phyloP scores from a whole-genome alignment of 2,113 vertebrate species.

The Alosa alosa region DNA sequence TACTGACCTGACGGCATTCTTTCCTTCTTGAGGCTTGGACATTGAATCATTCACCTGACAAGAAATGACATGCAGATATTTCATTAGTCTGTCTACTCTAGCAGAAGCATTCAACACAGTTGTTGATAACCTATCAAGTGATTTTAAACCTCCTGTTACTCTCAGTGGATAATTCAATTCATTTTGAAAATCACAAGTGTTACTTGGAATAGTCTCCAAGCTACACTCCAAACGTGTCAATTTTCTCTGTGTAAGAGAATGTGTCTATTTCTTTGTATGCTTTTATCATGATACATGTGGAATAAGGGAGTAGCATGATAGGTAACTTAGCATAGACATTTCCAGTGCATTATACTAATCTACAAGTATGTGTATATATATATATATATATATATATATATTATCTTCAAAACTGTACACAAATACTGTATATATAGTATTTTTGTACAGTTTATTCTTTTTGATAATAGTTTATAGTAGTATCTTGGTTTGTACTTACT shows the following conservation, averaged over 20 bases:
- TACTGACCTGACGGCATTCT: constrained; percentile 76
- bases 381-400: too few species aligned
- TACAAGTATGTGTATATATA: too few species aligned
- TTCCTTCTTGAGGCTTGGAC: constrained; percentile 70
- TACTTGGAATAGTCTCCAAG: neutral
- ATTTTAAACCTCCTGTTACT: too few species aligned
- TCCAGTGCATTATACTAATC: constrained; percentile 1
- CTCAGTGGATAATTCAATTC: too few species aligned
- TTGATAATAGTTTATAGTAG: neutral
- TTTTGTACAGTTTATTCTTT: too few species aligned
- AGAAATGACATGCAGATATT: neutral
- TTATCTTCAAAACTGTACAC: too few species aligned
- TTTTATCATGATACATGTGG: neutral
- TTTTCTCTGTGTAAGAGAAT: neutral
- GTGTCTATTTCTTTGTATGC: too few species aligned
- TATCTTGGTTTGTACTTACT: neutral
- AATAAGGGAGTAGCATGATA: too few species aligned
- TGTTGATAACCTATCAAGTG: too few species aligned
- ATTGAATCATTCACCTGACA: constrained; percentile 52
- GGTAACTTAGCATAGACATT: too few species aligned
- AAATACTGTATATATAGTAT: too few species aligned
- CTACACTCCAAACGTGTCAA: too few species aligned
- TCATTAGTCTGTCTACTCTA: neutral
- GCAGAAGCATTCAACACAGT: neutral
- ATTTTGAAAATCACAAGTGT: neutral